Percentiles rank a stretch among this genome's conserved stretches.
These are phyloP conservation scores for Oryzias melastigma DNA, from an alignment of 2,113 vertebrate genomes.

Conservation along the genomic window DNA sequence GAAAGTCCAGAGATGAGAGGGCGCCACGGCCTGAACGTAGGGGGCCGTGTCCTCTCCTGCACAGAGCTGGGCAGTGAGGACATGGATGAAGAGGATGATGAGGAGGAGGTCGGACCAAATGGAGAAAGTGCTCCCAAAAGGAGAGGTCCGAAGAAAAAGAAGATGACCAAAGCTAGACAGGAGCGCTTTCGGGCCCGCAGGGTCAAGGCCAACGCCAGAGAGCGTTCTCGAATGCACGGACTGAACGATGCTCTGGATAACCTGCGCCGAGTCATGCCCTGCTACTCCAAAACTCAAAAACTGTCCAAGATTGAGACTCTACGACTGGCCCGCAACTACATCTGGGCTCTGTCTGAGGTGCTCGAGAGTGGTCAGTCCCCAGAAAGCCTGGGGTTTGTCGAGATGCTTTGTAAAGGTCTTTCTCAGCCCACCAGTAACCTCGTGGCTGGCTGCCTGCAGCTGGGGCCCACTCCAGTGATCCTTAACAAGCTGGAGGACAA, in stretches of 20 bases:
- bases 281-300: conserved; percentile 97
- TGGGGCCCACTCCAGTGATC: conserved; percentile 79
- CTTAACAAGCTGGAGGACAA: conserved; percentile 88
- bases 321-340: conserved; percentile 92
- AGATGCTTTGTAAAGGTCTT: conserved; percentile 97
- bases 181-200: conserved; percentile 89
- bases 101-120: conserved; percentile 75
- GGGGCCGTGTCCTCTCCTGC: conserved; percentile 49
- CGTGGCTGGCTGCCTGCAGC: conserved; percentile 92
- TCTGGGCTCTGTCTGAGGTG: conserved; percentile 96
- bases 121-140: conserved; percentile 87
- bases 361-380: conserved; percentile 88
- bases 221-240: conserved; percentile 93
- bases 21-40: conserved; percentile 43
- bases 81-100: conserved; percentile 82
- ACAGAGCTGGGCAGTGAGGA: conserved; percentile 78
- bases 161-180: conserved; percentile 94
- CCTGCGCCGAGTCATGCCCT: conserved; percentile 94
- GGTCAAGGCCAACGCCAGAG: conserved; percentile 92
- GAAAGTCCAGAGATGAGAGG: conserved; percentile 60
- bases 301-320: conserved; percentile 97
- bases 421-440: conserved; percentile 97
- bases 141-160: conserved; percentile 97
- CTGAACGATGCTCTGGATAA: conserved; percentile 93
- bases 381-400: conserved; percentile 89